Evolutionary conservation across 2,797 vertebrate genomes (phyloP).

Genomic region (Bucorvus abyssinicus): DNA sequence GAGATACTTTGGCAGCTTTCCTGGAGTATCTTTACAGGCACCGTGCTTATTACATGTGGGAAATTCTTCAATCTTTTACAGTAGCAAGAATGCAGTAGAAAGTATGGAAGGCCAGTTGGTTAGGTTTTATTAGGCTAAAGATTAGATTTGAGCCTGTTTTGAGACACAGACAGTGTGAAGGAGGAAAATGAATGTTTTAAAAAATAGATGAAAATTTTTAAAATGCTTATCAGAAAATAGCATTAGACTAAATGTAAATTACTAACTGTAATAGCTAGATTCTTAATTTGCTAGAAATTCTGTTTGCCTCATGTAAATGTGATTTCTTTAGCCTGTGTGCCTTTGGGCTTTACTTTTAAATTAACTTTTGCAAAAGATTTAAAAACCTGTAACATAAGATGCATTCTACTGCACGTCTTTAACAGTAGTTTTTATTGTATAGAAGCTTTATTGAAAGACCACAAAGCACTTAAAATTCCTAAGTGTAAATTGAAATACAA

Average conservation of each 20-base stretch:
- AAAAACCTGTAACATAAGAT: background rate
- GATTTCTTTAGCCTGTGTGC: background rate
- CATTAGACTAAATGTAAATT: background rate
- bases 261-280: background rate
- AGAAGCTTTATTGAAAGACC: background rate
- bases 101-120: background rate
- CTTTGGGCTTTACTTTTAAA: background rate
- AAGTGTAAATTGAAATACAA: background rate
- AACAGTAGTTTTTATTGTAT: background rate
- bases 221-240: background rate
- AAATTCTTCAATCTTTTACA: background rate
- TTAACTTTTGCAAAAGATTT: background rate
- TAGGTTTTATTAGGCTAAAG: background rate
- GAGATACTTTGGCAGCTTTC: background rate
- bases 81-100: background rate
- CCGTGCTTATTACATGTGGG: background rate
- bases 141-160: background rate
- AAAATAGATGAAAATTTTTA: background rate
- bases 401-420: background rate
- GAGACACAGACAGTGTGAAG: background rate
- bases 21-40: background rate
- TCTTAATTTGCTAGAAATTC: background rate
- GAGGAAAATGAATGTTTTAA: background rate
- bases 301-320: rapidly evolving
- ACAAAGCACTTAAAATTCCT: background rate